These are phyloP conservation scores for Triops longicaudatus DNA, from an alignment of 1,140 invertebrate species.

Conservation along the genomic window DNA sequence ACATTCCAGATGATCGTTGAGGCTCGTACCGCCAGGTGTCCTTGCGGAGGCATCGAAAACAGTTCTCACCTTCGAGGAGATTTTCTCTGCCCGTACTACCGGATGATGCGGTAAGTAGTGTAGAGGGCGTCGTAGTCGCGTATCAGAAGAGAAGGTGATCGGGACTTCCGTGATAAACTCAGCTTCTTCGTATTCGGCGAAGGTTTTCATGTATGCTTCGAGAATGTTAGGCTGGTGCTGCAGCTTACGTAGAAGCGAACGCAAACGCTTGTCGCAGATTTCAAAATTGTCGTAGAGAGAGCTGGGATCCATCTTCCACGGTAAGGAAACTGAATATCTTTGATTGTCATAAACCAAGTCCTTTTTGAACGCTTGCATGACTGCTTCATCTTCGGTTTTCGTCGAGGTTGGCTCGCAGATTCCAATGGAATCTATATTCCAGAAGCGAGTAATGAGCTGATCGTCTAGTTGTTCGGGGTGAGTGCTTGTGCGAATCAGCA, in stretches of 20 bases:
- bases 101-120: constrained; percentile 34
- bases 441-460: not conserved
- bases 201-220: not conserved
- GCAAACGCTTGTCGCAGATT: not conserved
- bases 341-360: not conserved
- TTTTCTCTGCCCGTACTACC: constrained; percentile 31
- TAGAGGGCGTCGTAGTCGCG: not conserved
- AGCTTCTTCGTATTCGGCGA: not conserved
- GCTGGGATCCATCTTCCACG: not conserved
- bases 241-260: not conserved
- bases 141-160: not conserved
- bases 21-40: not conserved
- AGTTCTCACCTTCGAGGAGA: not conserved
- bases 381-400: no score
- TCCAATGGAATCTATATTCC: not conserved
- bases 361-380: not conserved
- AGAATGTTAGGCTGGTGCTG: not conserved
- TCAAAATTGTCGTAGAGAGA: not conserved
- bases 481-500: not conserved
- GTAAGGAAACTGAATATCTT: not conserved
- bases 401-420: not conserved
- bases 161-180: not conserved
- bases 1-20: constrained; percentile 4
- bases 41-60: not conserved
- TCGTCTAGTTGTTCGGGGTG: not conserved